These are phyloP conservation scores for Pollimyrus isidori DNA, from an alignment of 2,113 vertebrate genomes.

Conservation along the genomic window DNA sequence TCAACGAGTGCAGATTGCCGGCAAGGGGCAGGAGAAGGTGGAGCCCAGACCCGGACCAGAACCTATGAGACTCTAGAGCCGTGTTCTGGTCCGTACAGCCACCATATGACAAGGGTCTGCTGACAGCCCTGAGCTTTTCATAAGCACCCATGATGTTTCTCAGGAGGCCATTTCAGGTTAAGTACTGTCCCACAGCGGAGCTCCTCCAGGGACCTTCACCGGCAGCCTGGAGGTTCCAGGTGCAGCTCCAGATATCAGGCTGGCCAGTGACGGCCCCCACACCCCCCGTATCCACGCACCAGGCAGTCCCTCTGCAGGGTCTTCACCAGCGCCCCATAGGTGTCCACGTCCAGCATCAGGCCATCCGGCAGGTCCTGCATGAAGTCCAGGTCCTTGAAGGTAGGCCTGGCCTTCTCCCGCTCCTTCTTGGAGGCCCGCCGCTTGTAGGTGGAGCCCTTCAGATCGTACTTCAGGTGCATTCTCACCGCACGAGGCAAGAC, in stretches of 20 bases:
- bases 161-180: neutral
- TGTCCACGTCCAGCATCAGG: slow-evolving; percentile 85
- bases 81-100: neutral
- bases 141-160: neutral
- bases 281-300: slow-evolving; percentile 60
- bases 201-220: neutral
- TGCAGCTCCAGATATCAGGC: neutral
- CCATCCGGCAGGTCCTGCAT: slow-evolving; percentile 88
- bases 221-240: neutral
- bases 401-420: slow-evolving; percentile 84
- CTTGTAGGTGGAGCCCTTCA: slow-evolving; percentile 96
- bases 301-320: slow-evolving; percentile 91
- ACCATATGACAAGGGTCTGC: neutral
- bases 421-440: slow-evolving; percentile 92
- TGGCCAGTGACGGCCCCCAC: neutral
- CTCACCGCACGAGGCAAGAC: slow-evolving; percentile 85
- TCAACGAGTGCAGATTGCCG: neutral
- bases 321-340: slow-evolving; percentile 84
- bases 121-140: neutral
- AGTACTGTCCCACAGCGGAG: neutral
- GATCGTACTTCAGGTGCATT: slow-evolving; percentile 96
- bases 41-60: neutral
- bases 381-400: slow-evolving; percentile 95
- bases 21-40: neutral
- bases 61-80: neutral